These are phyloP conservation scores for Steromphala cineraria DNA, from an alignment of 2,888 invertebrate genomes.

Conservation along the genomic window DNA sequence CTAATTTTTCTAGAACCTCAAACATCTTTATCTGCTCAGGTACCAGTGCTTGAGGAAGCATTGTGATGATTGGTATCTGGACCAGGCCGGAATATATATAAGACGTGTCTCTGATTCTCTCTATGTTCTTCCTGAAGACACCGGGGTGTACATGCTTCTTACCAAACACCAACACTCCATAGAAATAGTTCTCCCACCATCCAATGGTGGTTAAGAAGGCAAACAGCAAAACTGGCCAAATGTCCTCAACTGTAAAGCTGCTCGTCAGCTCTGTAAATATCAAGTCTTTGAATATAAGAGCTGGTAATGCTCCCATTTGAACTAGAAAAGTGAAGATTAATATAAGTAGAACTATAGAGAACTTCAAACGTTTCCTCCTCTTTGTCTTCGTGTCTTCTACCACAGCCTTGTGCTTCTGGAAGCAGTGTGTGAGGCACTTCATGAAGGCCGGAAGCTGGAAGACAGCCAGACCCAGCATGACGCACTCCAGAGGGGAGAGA, in stretches of 20 bases:
- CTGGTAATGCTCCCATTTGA: constrained; percentile 37
- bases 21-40: not conserved
- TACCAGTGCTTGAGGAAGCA: constrained; percentile 1
- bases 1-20: not conserved
- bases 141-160: constrained; percentile 1
- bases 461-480: constrained; percentile 52
- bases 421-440: constrained; percentile 43
- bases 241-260: not conserved
- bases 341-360: constrained; percentile 15
- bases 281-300: not conserved
- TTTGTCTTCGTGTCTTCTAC: not conserved
- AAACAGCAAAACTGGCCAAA: not conserved
- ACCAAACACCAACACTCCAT: constrained; percentile 23
- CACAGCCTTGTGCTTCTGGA: not conserved
- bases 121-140: constrained; percentile 30
- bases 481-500: constrained; percentile 43
- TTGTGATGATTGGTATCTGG: constrained; percentile 35
- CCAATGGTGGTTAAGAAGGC: constrained; percentile 80
- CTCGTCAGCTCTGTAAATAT: not conserved
- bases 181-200: constrained; percentile 98
- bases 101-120: constrained; percentile 35
- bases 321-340: constrained; percentile 30
- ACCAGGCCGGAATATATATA: constrained; percentile 34
- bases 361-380: constrained; percentile 4
- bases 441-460: constrained; percentile 60